phyloP scores from a whole-genome alignment of 2,797 vertebrate species.

The Sebastes kiyomatsui region DNA sequence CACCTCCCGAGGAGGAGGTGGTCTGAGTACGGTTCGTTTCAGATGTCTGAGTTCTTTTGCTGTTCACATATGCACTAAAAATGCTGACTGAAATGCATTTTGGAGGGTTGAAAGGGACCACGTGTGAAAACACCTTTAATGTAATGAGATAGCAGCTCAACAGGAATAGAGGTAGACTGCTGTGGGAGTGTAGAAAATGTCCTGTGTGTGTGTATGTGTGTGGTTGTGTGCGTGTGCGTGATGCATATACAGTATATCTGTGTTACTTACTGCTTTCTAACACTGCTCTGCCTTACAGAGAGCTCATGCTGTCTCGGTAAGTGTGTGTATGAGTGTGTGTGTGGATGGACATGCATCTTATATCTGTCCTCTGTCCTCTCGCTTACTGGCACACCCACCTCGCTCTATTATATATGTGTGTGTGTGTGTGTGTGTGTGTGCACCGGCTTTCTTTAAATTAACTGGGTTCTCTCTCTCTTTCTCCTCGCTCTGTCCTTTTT shows the following conservation, averaged over 20 bases:
- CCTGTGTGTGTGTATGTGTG: conserved; percentile 16
- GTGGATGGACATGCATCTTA: conserved; percentile 7
- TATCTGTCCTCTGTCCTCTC: conserved; percentile 48
- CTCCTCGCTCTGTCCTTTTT: conserved; percentile 18
- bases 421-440: neutral
- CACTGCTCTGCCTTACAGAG: conserved; percentile 82
- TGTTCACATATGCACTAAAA: too few relatives aligned
- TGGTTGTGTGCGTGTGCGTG: conserved; percentile 22
- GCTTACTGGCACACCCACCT: conserved; percentile 31
- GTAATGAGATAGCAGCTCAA: neutral
- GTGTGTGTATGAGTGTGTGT: conserved; percentile 61
- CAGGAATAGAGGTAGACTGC: neutral
- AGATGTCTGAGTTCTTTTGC: too few relatives aligned
- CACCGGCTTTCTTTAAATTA: conserved; percentile 41
- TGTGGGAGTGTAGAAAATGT: neutral
- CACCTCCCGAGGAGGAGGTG: too few relatives aligned
- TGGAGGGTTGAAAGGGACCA: too few relatives aligned
- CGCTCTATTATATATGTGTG: conserved; percentile 39
- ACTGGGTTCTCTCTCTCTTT: conserved; percentile 41
- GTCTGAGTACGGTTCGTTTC: too few relatives aligned
- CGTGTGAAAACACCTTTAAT: neutral
- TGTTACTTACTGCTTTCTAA: conserved; percentile 77
- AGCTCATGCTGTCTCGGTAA: conserved; percentile 79
- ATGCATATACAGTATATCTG: neutral
- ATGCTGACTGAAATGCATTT: too few relatives aligned